Evolutionary conservation across 2,113 vertebrate genomes (phyloP).

Genomic region (Salvator merianae): DNA sequence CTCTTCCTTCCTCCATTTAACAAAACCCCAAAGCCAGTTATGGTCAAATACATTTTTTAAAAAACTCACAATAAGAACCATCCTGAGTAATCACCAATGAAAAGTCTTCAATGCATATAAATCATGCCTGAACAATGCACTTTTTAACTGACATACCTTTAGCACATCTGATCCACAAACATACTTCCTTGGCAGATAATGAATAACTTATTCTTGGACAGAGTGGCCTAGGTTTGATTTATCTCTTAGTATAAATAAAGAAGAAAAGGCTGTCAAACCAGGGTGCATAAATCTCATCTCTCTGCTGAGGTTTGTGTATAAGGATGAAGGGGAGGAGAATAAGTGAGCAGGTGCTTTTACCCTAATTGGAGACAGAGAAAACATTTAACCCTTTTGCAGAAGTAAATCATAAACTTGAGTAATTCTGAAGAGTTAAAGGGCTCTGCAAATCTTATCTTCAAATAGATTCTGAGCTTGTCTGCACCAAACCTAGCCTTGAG

Average conservation of each 20-base stretch:
- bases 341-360: conserved; percentile 60
- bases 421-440: conserved; percentile 52
- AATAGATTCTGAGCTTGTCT: conserved; percentile 44
- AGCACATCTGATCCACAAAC: conserved; percentile 66
- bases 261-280: conserved; percentile 72
- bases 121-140: conserved; percentile 64
- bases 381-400: conserved; percentile 45
- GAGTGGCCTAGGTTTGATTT: conserved; percentile 66
- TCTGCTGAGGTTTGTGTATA: conserved; percentile 59
- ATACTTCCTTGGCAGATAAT: conserved; percentile 71
- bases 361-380: conserved; percentile 54
- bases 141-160: conserved; percentile 71
- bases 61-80: conserved; percentile 40
- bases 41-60: conserved; percentile 37
- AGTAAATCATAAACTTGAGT: conserved; percentile 23
- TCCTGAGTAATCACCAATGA: conserved; percentile 60
- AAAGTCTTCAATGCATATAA: conserved; percentile 59
- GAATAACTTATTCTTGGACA: conserved; percentile 73
- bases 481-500: conserved; percentile 53
- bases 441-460: conserved; percentile 30
- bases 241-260: conserved; percentile 71
- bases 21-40: not conserved
- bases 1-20: not conserved
- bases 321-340: conserved; percentile 53
- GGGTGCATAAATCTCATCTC: conserved; percentile 67